Evolutionary conservation across 2,113 vertebrate genomes (phyloP).

Genomic region (Ancistrus triradiatus): DNA sequence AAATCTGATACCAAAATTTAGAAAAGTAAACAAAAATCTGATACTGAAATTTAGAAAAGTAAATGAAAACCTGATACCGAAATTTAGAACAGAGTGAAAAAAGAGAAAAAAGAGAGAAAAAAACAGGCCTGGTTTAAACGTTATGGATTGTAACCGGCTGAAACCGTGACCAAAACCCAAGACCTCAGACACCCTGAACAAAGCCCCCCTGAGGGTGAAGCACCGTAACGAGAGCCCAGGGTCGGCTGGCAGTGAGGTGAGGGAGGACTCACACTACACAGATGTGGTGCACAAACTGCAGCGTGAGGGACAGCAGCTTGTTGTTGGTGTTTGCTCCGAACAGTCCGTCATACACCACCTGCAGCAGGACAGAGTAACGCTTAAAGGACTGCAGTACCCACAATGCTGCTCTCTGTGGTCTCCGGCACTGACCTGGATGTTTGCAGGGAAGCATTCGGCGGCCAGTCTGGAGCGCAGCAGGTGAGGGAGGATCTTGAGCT

Average conservation of each 20-base stretch:
- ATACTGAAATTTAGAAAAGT: no score
- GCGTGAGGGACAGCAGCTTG: conserved; percentile 87
- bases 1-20: no score
- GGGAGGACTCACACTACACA: conserved; percentile 96
- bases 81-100: no score
- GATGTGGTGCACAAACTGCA: conserved; percentile 98
- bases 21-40: no score
- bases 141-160: no score
- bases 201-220: conserved; percentile 5
- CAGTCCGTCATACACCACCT: conserved; percentile 97
- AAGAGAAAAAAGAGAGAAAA: no score
- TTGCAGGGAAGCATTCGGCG: conserved; percentile 92
- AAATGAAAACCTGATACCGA: no score
- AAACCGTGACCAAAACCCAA: no score
- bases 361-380: no score
- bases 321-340: conserved; percentile 94
- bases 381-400: neutral
- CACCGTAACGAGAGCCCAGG: neutral
- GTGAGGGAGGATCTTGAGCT: conserved; percentile 96
- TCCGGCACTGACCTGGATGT: conserved; percentile 90
- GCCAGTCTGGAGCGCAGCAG: conserved; percentile 89
- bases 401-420: neutral
- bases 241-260: no score
- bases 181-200: neutral
- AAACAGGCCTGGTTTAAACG: no score